phyloP scores from a whole-genome alignment of 1,140 invertebrate species.

The Ericerus pela region DNA sequence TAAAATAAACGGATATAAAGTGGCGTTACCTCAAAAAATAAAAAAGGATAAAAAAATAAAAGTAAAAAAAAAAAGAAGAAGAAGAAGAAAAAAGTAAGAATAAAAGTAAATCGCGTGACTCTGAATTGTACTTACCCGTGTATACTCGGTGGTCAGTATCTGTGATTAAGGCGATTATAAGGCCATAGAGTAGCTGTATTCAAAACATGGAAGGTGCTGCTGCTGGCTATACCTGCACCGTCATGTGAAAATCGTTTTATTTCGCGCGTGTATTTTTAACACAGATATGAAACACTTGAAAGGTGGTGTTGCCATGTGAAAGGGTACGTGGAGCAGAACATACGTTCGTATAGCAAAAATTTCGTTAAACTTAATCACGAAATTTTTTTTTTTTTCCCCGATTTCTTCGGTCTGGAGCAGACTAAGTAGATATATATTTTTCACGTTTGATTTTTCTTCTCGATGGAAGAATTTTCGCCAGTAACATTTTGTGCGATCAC shows the following conservation, averaged over 20 bases:
- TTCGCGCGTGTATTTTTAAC: neutral
- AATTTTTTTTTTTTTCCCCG: neutral
- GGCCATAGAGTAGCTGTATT: slow-evolving; percentile 4
- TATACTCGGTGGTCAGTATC: slow-evolving; percentile 9
- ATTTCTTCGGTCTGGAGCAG: neutral
- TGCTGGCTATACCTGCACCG: too few relatives aligned
- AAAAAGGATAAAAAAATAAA: too few relatives aligned
- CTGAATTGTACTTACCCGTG: slow-evolving; percentile 1
- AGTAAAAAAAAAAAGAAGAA: too few relatives aligned
- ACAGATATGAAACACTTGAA: slow-evolving; percentile 4
- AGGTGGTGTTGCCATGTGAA: too few relatives aligned
- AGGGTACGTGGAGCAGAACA: too few relatives aligned
- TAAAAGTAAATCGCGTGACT: slow-evolving; percentile 2
- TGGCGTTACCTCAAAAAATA: too few relatives aligned
- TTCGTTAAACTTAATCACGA: neutral
- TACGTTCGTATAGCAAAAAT: slow-evolving; percentile 1
- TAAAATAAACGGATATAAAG: neutral
- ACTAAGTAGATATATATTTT: neutral
- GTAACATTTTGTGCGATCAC: too few relatives aligned
- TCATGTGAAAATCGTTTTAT: slow-evolving; percentile 3
- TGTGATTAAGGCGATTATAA: slow-evolving; percentile 5
- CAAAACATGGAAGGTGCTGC: slow-evolving; percentile 9
- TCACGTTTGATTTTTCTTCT: neutral
- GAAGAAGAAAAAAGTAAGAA: too few relatives aligned
- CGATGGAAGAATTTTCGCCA: too few relatives aligned